phyloP scores from a whole-genome alignment of 2,888 invertebrate species.

The Dryobotodes eremita region DNA sequence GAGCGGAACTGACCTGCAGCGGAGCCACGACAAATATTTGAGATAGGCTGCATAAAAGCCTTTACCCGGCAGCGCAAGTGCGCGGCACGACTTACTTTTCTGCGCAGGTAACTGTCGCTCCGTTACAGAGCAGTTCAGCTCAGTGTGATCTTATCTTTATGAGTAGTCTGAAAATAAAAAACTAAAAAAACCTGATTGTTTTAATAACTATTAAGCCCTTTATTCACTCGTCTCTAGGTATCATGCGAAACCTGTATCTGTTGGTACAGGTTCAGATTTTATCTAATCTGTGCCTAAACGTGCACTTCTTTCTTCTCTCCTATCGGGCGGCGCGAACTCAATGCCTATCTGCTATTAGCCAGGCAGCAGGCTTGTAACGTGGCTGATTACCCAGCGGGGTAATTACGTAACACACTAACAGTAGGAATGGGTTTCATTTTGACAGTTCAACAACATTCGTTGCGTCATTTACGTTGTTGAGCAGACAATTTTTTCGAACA shows the following conservation, averaged over 20 bases:
- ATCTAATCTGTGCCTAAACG: background rate
- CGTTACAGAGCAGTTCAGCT: background rate
- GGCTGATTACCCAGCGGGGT: background rate
- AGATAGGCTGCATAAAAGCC: background rate
- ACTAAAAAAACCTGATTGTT: background rate
- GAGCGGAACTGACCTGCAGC: conserved; percentile 8
- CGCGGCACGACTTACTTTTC: background rate
- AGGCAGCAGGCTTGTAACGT: background rate
- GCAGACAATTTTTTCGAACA: too few relatives aligned
- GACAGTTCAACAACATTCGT: too few relatives aligned
- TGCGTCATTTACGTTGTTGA: too few relatives aligned
- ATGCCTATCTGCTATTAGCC: background rate
- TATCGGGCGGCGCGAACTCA: too few relatives aligned
- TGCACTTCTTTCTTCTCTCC: background rate
- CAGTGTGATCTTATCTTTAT: conserved; percentile 24
- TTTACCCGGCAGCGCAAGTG: background rate
- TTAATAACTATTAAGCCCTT: conserved; percentile 5
- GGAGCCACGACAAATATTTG: background rate
- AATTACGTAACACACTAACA: too few relatives aligned
- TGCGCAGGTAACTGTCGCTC: background rate
- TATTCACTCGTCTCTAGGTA: background rate
- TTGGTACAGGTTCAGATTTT: background rate
- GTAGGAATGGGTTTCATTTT: too few relatives aligned
- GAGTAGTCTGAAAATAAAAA: conserved; percentile 47
- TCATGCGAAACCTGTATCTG: too few relatives aligned